Percentiles rank a stretch among this genome's conserved stretches.
Evolutionary conservation across 1,140 invertebrate genomes (phyloP).

Genomic region (Drosophila miranda): DNA sequence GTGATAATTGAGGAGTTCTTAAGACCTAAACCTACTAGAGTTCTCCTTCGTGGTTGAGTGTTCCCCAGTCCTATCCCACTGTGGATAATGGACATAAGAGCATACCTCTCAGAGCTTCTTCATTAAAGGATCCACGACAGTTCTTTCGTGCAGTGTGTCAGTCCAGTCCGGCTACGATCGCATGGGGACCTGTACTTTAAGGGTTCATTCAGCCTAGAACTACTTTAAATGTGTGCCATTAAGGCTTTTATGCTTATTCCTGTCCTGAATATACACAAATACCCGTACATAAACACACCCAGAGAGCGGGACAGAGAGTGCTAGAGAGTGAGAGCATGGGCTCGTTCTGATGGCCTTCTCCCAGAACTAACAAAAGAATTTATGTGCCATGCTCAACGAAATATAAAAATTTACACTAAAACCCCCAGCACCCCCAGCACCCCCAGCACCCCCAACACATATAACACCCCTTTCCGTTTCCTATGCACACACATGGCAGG

Average conservation of each 20-base stretch:
- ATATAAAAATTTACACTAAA: constrained; percentile 61
- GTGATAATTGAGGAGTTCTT: no score
- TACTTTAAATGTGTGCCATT: constrained; percentile 37
- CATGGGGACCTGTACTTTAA: not conserved
- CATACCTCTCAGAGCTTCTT: no score
- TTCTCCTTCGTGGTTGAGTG: no score
- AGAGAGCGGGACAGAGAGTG: not conserved
- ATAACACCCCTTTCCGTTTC: not conserved
- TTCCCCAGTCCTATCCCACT: no score
- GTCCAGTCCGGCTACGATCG: not conserved
- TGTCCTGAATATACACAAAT: constrained; percentile 54
- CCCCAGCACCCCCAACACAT: not conserved
- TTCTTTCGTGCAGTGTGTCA: not conserved
- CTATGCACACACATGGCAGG: constrained; percentile 20
- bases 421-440: not conserved
- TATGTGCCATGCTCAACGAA: constrained; percentile 67
- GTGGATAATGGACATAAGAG: no score
- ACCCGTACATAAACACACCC: constrained; percentile 15
- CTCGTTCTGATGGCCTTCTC: constrained; percentile 16
- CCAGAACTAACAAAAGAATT: constrained; percentile 63
- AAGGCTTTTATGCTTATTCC: constrained; percentile 70
- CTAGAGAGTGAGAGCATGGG: not conserved
- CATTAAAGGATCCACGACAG: no score
- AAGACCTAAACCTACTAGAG: no score
- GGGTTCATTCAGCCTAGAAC: constrained; percentile 5